Evolutionary conservation across 2,113 vertebrate genomes (phyloP).

Genomic region (Trochalopteron elliotii): DNA sequence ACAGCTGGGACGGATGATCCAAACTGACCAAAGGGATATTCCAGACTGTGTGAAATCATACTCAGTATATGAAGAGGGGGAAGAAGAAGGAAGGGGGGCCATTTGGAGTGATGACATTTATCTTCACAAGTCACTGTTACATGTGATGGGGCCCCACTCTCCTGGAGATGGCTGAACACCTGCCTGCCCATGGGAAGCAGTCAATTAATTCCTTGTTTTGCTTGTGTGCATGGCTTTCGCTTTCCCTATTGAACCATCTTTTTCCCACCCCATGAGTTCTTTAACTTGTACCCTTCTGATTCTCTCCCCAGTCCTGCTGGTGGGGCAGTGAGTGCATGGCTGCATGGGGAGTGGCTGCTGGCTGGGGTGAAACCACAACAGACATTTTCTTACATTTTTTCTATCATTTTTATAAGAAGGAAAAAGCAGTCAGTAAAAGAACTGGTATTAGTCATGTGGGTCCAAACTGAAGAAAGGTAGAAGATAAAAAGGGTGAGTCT

Average conservation of each 20-base stretch:
- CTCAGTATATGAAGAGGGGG: neutral
- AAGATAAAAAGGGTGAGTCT: neutral
- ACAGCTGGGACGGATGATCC: neutral
- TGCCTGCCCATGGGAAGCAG: neutral
- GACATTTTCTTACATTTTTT: neutral
- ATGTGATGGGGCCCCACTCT: fast-evolving
- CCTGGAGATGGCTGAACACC: neutral
- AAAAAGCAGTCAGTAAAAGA: neutral
- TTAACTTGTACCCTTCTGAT: neutral
- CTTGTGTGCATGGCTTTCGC: neutral
- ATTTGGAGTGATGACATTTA: neutral
- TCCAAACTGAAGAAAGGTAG: neutral
- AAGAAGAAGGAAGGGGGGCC: neutral
- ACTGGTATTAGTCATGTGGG: neutral
- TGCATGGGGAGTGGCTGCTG: neutral
- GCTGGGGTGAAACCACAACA: neutral
- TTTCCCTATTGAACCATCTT: neutral
- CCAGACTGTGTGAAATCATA: neutral
- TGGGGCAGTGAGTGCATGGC: neutral
- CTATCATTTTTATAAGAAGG: neutral
- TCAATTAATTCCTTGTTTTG: neutral
- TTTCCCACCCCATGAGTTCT: neutral
- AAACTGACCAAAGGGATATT: neutral
- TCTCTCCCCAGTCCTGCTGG: neutral
- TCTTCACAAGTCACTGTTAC: neutral